Percentiles rank a stretch among this genome's conserved stretches.
Evolutionary conservation across 2,113 vertebrate genomes (phyloP).

Genomic region (Pelmatolapia mariae): DNA sequence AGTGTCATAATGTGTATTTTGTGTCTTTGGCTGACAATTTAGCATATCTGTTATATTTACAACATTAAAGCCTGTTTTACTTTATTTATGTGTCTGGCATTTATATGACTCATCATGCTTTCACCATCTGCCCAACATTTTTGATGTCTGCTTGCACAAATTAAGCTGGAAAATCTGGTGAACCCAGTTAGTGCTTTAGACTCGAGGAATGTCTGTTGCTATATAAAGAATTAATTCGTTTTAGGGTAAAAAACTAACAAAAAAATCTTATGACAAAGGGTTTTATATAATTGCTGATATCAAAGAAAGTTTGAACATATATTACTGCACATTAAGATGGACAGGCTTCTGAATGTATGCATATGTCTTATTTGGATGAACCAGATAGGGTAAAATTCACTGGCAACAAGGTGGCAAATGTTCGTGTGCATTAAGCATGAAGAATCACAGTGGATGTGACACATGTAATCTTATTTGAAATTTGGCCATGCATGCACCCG

Average conservation of each 20-base stretch:
- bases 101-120: conserved; percentile 1
- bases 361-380: not conserved
- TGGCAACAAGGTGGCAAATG: not conserved
- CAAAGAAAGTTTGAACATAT: not conserved
- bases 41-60: not conserved
- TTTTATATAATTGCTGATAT: not conserved
- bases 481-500: not conserved
- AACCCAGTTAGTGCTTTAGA: not conserved
- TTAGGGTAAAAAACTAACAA: not conserved
- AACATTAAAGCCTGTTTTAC: not conserved
- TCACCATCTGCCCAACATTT: conserved; percentile 20
- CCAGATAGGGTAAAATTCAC: not conserved
- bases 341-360: not conserved
- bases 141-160: conserved; percentile 6
- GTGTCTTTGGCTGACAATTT: not conserved
- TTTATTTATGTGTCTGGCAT: not conserved
- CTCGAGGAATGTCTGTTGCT: not conserved
- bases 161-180: conserved; percentile 2
- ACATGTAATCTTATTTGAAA: not conserved
- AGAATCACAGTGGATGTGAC: not conserved
- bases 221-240: not conserved
- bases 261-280: not conserved
- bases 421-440: not conserved
- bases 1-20: not conserved
- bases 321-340: not conserved